Percentiles rank a stretch among this genome's conserved stretches.
phyloP scores from a whole-genome alignment of 2,888 invertebrate genomes.

The Parthenolecanium corni region DNA sequence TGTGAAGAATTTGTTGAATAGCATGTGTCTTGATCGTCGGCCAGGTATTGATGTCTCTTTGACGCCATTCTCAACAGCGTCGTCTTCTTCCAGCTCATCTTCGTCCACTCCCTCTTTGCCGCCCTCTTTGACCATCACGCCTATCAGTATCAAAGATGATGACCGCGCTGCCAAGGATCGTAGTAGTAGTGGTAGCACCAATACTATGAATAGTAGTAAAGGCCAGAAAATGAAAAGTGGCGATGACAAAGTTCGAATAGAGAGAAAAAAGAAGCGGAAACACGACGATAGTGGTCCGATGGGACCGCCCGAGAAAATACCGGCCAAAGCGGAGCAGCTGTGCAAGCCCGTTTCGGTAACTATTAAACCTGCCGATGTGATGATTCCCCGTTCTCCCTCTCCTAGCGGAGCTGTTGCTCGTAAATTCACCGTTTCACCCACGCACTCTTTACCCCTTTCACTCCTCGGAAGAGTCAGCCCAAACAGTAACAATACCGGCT shows the following conservation, averaged over 20 bases:
- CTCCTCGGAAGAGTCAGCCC: conserved; percentile 11
- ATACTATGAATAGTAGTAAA: neutral
- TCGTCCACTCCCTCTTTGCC: conserved; percentile 37
- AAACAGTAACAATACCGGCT: neutral
- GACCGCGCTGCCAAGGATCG: conserved; percentile 37
- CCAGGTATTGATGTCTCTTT: neutral
- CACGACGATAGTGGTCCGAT: conserved; percentile 66
- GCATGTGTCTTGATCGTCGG: too few relatives aligned
- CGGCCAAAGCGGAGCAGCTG: conserved; percentile 57
- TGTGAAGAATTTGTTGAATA: too few relatives aligned
- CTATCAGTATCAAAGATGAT: conserved; percentile 39
- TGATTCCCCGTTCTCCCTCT: conserved; percentile 44
- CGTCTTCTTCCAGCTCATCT: neutral
- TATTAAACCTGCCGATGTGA: conserved; percentile 54
- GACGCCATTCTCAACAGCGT: neutral
- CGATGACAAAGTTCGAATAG: conserved; percentile 43
- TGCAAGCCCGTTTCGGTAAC: conserved; percentile 61
- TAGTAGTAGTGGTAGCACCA: neutral
- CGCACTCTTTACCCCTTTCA: neutral
- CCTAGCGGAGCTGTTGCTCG: conserved; percentile 53
- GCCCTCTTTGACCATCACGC: conserved; percentile 53
- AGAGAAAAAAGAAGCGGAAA: conserved; percentile 47
- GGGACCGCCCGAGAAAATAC: conserved; percentile 73
- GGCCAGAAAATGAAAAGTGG: conserved; percentile 34
- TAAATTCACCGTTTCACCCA: conserved; percentile 7